Evolutionary conservation across 2,797 vertebrate species (phyloP), one percentile per base, ranked within the genome.

Genomic region (Podarcis siculus): DNA sequence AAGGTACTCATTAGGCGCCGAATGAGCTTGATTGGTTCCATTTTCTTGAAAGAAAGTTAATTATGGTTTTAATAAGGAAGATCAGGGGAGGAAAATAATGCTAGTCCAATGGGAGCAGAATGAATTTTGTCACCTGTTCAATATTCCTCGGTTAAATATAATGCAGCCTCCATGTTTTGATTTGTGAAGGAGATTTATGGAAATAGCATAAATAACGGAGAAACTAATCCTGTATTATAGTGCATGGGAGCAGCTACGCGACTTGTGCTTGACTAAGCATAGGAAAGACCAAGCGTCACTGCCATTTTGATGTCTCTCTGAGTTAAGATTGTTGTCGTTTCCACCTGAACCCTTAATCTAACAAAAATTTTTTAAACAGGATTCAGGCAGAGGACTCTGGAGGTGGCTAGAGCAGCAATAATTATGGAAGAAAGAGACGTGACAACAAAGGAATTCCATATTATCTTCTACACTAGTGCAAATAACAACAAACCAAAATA

Each of bases 151-250:
- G 17, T 79, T 58, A n/a, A 32, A 21, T 58, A 58, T 32, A n/a
- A n/a, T 79, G 45, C 12, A 32, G 17, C 15, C n/a, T 32, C 37
- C 35, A 25, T 39, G 21, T 93, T 93, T 90, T 94, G 92, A 94
- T 95, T 90, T 93, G 93, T 93, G 90, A 94, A 95, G 49, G 30
- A 17, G 25, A 21, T 45, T 79, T 21, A 37, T 45, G 55, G 27
- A 17, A 58, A 55, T 78, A 5, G 30, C 12, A 78, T 6, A 49
- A 78, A 30, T 13, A 23, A 73, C 19, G 2, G 9, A 10, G 13
- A 23, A 79, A 32, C 1, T 32, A 37, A 35, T 25, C 32, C n/a
- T 79, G n/a, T 35, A 19, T 55, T 32, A 32, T 2, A 25, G n/a
- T 23, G 23, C n/a, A 35, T 25, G 32, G 17, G 32, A 61, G 55